A percentile compares a stretch with the other conserved stretches of the same genome.
phyloP scores from a whole-genome alignment of 1,140 invertebrate genomes.

The Drosophila eugracilis region DNA sequence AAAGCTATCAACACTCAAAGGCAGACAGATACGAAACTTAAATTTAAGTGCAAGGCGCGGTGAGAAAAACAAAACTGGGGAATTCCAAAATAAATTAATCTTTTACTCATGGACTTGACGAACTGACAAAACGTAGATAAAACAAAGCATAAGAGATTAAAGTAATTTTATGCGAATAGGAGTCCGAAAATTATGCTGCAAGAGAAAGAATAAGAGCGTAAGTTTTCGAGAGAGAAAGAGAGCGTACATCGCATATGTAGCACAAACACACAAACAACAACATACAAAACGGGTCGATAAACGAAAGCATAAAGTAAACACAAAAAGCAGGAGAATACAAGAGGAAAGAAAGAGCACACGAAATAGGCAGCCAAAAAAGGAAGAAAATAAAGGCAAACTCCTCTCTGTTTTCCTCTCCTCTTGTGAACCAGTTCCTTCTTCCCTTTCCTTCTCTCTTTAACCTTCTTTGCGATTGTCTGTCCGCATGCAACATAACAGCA shows the following conservation, averaged over 20 bases:
- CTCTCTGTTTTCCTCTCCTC: constrained; percentile 19
- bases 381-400: constrained; percentile 38
- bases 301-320: constrained; percentile 83
- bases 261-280: constrained; percentile 51
- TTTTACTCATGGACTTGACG: not conserved
- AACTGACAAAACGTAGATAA: not conserved
- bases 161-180: constrained; percentile 6
- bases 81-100: not conserved
- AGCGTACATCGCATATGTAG: constrained; percentile 52
- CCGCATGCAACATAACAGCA: constrained; percentile 72
- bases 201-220: constrained; percentile 5
- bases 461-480: constrained; percentile 51
- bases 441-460: constrained; percentile 6
- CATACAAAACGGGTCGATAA: constrained; percentile 79
- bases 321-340: constrained; percentile 59
- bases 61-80: not conserved
- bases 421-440: constrained; percentile 10
- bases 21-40: constrained; percentile 30
- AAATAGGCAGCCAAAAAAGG: constrained; percentile 27
- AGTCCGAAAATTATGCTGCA: constrained; percentile 13
- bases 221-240: constrained; percentile 46
- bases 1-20: constrained; percentile 17
- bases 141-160: not conserved
- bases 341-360: constrained; percentile 49
- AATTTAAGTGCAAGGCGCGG: not conserved